Evolutionary conservation across 2,888 invertebrate species (phyloP), one percentile per base, ranked within the genome.

Genomic region (Nudaria mundana): DNA sequence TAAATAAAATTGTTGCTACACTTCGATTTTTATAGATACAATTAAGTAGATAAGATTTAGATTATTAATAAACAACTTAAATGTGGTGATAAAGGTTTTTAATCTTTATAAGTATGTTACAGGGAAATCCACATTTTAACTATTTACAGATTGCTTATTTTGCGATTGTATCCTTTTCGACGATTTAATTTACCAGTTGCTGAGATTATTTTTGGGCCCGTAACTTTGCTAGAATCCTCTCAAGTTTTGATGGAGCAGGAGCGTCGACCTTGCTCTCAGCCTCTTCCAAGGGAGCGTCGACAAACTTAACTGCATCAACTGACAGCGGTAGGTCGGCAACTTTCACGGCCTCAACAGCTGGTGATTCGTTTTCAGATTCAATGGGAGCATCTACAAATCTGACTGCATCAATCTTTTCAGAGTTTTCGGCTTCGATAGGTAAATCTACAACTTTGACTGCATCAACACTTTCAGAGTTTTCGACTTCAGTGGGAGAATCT

Each of bases 1-100:
- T 44, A 91, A 92, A 84, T 94, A 91, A 90, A 50, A 53, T 10
- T 5, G 20, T 33, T 48, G 36, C 40, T 52, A 14, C 20, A 37
- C 12, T 12, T 15, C 52, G 36, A 42, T 59, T 45, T 63, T 55
- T 61, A 33, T 35, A 20, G 20, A 20, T 30, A 10, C 15, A 15
- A 40, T 44, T 63, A 61, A 49, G 42, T 55, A 57, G 57, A 37
- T 52, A 56, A 56, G 44, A 40, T 31, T 50, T 49, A 63, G 57
- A 48, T 52, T 52, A 33, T 48, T 53, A 54, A 49, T 54, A 52
- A 48, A 53, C 40, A 38, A 37, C 43, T 40, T 23, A 41, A 32
- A 20, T 37, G 2, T 40, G 28, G 47, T 16, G n/a, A 42, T 16
- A 14, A 5, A 3, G 2, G 3, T 33, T n/a, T 34, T 34, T 34